Evolutionary conservation across 2,797 vertebrate genomes (phyloP).

Genomic region (Microhierax caerulescens): DNA sequence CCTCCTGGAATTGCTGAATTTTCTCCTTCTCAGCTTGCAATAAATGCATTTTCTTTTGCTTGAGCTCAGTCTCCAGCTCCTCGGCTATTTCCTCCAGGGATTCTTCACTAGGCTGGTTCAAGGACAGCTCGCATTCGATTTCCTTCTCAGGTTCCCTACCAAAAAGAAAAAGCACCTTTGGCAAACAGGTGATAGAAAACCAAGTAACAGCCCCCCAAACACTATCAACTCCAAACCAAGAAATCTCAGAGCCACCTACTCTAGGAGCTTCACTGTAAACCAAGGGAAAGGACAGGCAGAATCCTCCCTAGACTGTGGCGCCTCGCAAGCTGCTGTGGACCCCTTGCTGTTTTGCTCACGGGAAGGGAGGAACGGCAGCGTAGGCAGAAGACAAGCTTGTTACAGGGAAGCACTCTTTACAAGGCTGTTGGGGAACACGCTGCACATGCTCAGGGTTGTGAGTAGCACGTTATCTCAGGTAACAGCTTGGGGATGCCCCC

Average conservation of each 20-base stretch:
- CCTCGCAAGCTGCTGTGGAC: too few species aligned
- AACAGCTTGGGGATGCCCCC: background rate
- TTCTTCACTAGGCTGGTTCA: background rate
- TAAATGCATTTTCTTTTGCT: conserved; percentile 7
- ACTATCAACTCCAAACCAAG: background rate
- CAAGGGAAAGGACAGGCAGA: background rate
- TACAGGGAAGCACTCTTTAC: too few species aligned
- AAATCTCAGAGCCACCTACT: background rate
- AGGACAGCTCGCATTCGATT: background rate
- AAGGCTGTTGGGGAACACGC: background rate
- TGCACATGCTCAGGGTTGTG: fast-evolving
- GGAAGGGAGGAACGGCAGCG: background rate
- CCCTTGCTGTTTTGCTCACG: background rate
- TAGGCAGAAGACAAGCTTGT: too few species aligned
- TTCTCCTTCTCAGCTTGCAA: conserved; percentile 22
- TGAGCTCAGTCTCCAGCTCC: background rate
- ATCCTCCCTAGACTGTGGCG: background rate
- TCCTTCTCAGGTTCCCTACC: conserved; percentile 42
- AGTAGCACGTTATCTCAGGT: background rate
- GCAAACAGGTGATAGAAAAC: background rate
- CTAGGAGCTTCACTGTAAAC: background rate
- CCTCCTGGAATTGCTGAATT: conserved; percentile 57
- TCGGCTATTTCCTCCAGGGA: background rate
- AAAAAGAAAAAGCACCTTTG: background rate
- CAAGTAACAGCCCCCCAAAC: background rate